Base-by-base conservation (phyloP, 2,888 invertebrate genomes). In the Epistrophella euchroma region DNA sequence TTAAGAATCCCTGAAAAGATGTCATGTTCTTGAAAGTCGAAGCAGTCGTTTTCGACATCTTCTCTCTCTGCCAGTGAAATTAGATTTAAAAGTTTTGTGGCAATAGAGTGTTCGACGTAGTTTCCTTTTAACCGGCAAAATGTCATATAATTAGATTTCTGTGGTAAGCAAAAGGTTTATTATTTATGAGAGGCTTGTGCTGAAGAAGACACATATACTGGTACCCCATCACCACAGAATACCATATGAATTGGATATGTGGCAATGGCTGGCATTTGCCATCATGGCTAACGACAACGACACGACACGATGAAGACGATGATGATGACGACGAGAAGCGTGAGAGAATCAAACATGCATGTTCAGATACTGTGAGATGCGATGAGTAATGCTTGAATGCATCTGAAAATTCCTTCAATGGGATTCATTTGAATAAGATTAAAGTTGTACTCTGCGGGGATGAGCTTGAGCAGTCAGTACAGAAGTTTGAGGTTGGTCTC, bases 131-230 rank as follows among this genome's bases (percentile, higher is more conserved):
- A 79, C 74, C 71, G 68, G 52, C 80, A 76, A 85, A 85, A 85
- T 85, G 84, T 85, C 75, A 76, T 80, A 56, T 80, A 85, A 85
- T 85, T 85, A 85, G 80, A 85, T 85, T 85, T 85, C 47, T 68
- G 84, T 45, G 75, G 80, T 85, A 55, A 80, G 84, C 75, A 75
- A 76, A 85, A 56, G 56, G 56, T 71, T 45, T 56, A 56, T 71
- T 45, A 68, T 68, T 68, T 68, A 68, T 68, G 52, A 52, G 52
- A 52, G 50, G 37, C 68, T 52, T 68, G 52, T 68, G 52, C 13
- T 64, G n/a, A 5, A 5, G 19, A 32, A n/a, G n/a, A n/a, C n/a
- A n/a, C 11, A 6, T 45, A 10, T 45, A 4, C 40, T 32, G 4
- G 25, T 11, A 10, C 7, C 9, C 9, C 10, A 35, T 1, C 32